Evolutionary conservation across 2,113 vertebrate species (phyloP), one percentile per base, ranked within the genome.

Genomic region (Lutjanus erythropterus): DNA sequence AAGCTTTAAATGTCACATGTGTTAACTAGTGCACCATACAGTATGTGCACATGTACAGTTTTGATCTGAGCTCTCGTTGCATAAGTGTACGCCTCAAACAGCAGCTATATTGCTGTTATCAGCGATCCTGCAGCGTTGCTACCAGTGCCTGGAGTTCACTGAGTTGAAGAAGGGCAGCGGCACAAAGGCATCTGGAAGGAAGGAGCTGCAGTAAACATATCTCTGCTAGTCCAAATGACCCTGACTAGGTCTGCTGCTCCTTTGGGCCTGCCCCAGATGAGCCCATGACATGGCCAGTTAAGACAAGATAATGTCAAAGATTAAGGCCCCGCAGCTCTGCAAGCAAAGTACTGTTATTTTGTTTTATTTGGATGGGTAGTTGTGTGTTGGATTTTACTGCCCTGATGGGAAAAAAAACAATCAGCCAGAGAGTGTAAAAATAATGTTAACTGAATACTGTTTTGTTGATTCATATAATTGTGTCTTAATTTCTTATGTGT

Each of bases 301-400:
- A 90, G 85, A 93, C 89, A 91, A 86, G 85, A 92, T 80, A 75
- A 90, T 74, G 85, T 86, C 75, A 91, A 85, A 87, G 84, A 86
- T 86, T 41, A 91, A 86, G 76, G 44, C 50, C 90, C 61, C 29
- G 5, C 23, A 77, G 87, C 74, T 71, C 39, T 81, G 37, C 49
- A 68, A 71, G 77, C 49, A 83, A 71, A 70, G 67, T 25, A 18
- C 50, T 88, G 76, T 80, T 87, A 46, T 89, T 89, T 67, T 70
- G 62, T 81, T 53, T 85, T 64, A 72, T 80, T 80, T 88, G 77
- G 42, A 77, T 46, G 75, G 47, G 9, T 44, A 15, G 66, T 52
- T 68, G 53, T 76, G 41, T 70, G 55, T 60, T 39, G 19, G 27
- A 35, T 75, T 77, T 58, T 56, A 49, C 50, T 76, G 50, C 62